These are phyloP conservation scores for Diploscapter pachys DNA, from an alignment of 1,140 invertebrate genomes.

Conservation along the genomic window DNA sequence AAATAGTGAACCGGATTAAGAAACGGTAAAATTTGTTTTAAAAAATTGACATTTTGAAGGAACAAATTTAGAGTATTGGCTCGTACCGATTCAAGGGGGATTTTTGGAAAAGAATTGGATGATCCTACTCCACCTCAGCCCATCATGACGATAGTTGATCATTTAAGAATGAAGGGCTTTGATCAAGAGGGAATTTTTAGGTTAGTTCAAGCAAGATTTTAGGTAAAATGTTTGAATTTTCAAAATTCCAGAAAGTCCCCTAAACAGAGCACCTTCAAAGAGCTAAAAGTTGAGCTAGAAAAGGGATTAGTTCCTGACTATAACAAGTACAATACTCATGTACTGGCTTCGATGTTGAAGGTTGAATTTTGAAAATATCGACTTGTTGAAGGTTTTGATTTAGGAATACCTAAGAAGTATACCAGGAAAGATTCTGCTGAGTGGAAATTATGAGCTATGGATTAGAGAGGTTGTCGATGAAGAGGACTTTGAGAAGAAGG, in stretches of 20 bases:
- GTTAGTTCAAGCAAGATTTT: slow-evolving; percentile 2
- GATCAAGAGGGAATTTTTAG: slow-evolving; percentile 40
- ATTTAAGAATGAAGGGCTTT: slow-evolving; percentile 33
- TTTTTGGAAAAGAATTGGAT: slow-evolving; percentile 35
- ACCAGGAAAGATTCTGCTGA: slow-evolving; percentile 36
- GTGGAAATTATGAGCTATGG: slow-evolving; percentile 38
- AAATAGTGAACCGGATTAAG: slow-evolving; percentile 35
- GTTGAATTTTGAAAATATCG: background rate
- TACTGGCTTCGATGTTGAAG: slow-evolving; percentile 39
- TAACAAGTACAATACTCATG: slow-evolving; percentile 42
- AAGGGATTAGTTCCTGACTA: slow-evolving; percentile 38
- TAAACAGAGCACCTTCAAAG: slow-evolving; percentile 38
- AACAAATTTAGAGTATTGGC: slow-evolving; percentile 32
- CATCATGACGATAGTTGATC: slow-evolving; percentile 40
- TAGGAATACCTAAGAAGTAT: slow-evolving; percentile 38
- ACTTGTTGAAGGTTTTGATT: background rate
- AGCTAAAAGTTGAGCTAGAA: slow-evolving; percentile 32
- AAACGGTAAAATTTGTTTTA: slow-evolving; percentile 10
- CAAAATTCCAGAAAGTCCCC: slow-evolving; percentile 32
- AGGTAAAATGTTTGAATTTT: background rate
- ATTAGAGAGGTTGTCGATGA: slow-evolving; percentile 37
- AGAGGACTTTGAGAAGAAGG: slow-evolving; percentile 22
- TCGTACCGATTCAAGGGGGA: slow-evolving; percentile 34
- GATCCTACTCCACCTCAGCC: slow-evolving; percentile 40
- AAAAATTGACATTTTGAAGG: background rate